phyloP scores from a whole-genome alignment of 1,140 invertebrate genomes.

The Drosophila pectinifera region DNA sequence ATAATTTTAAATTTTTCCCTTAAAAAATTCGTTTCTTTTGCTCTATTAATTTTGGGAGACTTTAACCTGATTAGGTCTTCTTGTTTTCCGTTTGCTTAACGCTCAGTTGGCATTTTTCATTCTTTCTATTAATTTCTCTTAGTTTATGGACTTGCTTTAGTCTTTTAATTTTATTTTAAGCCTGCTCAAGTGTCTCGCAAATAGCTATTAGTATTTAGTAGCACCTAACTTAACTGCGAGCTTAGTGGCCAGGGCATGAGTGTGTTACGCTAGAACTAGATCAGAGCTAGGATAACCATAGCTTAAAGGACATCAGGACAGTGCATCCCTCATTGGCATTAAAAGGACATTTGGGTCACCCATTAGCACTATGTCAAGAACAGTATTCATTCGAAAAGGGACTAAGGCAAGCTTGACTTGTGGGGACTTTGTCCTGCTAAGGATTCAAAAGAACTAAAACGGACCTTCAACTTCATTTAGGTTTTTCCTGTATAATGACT shows the following conservation, averaged over 20 bases:
- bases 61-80: background rate
- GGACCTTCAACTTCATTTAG: too few species aligned
- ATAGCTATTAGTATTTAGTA: background rate
- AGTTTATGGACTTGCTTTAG: slow-evolving; percentile 43
- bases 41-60: background rate
- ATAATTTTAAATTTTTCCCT: background rate
- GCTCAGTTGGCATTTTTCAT: slow-evolving; percentile 6
- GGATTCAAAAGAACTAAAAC: background rate
- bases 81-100: too few species aligned
- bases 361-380: background rate
- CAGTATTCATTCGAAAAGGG: too few species aligned
- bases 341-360: background rate
- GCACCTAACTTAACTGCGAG: background rate
- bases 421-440: background rate
- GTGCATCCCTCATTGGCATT: background rate
- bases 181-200: slow-evolving; percentile 31
- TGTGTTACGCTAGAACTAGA: background rate
- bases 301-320: too few species aligned
- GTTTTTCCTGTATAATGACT: too few species aligned
- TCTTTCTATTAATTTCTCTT: slow-evolving; percentile 19
- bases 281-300: slow-evolving; percentile 1
- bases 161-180: slow-evolving; percentile 48
- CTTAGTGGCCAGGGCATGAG: slow-evolving; percentile 18
- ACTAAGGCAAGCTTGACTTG: background rate
- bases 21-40: background rate